Conservation (phyloP, 1,140 invertebrate species). For the Oedothorax gibbosus region DNA sequence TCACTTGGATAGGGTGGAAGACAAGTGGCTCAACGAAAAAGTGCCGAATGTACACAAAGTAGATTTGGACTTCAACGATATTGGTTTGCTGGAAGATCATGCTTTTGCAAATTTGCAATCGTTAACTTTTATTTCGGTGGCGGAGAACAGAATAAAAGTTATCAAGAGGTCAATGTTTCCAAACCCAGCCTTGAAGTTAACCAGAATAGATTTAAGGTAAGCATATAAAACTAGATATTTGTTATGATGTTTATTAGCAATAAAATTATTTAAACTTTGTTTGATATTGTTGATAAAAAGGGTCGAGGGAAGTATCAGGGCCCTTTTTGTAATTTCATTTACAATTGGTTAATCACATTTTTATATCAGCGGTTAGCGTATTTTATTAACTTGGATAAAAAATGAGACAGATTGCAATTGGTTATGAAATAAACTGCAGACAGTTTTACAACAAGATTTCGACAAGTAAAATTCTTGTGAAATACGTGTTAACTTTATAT, state of each 20-base stretch:
- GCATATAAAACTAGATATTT: not conserved
- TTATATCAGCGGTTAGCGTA: not conserved
- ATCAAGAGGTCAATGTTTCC: constrained; percentile 41
- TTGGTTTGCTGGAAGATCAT: constrained; percentile 3
- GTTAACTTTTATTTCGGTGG: constrained; percentile 14
- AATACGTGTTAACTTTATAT: too few relatives aligned
- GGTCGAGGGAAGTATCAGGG: too few relatives aligned
- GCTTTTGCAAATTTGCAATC: constrained; percentile 23
- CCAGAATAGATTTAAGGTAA: constrained; percentile 49
- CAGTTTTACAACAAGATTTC: too few relatives aligned
- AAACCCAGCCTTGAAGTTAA: constrained; percentile 1
- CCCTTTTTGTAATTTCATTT: too few relatives aligned
- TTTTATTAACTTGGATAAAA: too few relatives aligned
- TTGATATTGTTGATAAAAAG: too few relatives aligned
- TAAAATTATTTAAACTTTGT: too few relatives aligned
- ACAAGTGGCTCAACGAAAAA: constrained; percentile 46
- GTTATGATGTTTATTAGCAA: too few relatives aligned
- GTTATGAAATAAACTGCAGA: too few relatives aligned
- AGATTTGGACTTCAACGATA: constrained; percentile 38
- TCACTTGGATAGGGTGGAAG: not conserved
- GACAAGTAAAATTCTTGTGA: too few relatives aligned
- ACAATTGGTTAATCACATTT: not conserved
- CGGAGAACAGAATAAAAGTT: constrained; percentile 33
- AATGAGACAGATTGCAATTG: too few relatives aligned
- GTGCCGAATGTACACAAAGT: constrained; percentile 20